phyloP scores from a whole-genome alignment of 2,113 vertebrate species.

The Sander vitreus region DNA sequence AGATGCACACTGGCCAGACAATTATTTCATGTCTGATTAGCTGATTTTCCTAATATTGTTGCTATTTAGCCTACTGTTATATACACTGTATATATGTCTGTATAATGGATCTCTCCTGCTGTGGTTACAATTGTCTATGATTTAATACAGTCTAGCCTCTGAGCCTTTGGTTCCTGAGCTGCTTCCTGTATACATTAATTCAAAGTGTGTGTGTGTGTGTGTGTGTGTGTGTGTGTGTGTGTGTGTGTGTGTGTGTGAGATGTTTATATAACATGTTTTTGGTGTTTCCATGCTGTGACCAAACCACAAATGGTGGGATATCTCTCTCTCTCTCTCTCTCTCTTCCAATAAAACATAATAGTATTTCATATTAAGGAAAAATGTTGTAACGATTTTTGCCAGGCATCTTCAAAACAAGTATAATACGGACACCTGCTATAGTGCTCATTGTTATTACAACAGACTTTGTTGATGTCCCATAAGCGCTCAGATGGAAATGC shows the following conservation, averaged over 20 bases:
- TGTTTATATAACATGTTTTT: slow-evolving; percentile 66
- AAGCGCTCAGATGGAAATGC: slow-evolving; percentile 66
- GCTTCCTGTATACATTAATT: slow-evolving; percentile 61
- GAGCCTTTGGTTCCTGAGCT: slow-evolving; percentile 41
- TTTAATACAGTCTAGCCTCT: slow-evolving; percentile 52
- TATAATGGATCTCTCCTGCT: slow-evolving; percentile 48
- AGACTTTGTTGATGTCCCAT: slow-evolving; percentile 67
- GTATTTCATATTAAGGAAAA: slow-evolving; percentile 49
- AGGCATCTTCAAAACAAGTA: slow-evolving; percentile 58
- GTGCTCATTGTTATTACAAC: slow-evolving; percentile 73
- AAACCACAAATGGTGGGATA: slow-evolving; percentile 38
- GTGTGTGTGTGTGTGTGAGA: slow-evolving; percentile 51
- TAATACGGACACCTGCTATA: slow-evolving; percentile 70
- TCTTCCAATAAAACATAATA: slow-evolving; percentile 58
- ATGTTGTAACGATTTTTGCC: slow-evolving; percentile 48
- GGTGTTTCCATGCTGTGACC: slow-evolving; percentile 49
- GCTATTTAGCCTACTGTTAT: neutral
- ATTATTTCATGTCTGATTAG: neutral
- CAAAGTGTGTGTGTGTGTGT: slow-evolving; percentile 54
- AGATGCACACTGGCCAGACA: neutral
- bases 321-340: slow-evolving; percentile 37
- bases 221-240: slow-evolving; percentile 47
- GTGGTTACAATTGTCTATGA: slow-evolving; percentile 48
- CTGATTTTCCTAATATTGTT: slow-evolving; percentile 15
- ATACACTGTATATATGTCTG: neutral